phyloP scores from a whole-genome alignment of 2,113 vertebrate genomes.

The Vombatus ursinus region DNA sequence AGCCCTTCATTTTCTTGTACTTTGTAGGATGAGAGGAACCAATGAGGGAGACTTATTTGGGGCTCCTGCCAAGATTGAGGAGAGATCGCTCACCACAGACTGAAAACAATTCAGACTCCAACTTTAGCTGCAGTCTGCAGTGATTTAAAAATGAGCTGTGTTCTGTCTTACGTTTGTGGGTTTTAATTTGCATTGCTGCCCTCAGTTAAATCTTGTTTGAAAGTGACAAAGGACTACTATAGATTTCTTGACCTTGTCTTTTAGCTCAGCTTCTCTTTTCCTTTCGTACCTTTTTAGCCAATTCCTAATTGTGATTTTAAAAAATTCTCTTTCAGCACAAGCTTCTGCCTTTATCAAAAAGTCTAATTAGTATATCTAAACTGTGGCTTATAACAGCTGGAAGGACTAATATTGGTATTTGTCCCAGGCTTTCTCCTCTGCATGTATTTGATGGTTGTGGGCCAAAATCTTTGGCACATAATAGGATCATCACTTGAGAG shows the following conservation, averaged over 20 bases:
- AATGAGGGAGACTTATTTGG: constrained; percentile 2
- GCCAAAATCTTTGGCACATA: background rate
- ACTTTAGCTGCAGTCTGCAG: background rate
- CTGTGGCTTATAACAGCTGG: constrained; percentile 42
- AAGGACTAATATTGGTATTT: constrained; percentile 31
- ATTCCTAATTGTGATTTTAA: constrained; percentile 52
- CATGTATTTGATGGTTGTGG: constrained; percentile 37
- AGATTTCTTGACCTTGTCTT: background rate
- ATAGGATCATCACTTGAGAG: background rate
- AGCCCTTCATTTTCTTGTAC: constrained; percentile 44
- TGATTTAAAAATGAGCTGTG: constrained; percentile 30
- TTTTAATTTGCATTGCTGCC: background rate
- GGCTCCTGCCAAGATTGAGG: background rate
- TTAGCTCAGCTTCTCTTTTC: constrained; percentile 36
- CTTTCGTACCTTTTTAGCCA: constrained; percentile 34
- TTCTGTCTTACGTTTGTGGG: constrained; percentile 26
- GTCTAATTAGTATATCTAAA: constrained; percentile 20
- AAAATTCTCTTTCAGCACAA: background rate
- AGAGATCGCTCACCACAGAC: background rate
- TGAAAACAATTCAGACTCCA: background rate
- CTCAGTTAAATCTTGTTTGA: constrained; percentile 7
- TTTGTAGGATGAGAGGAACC: constrained; percentile 26
- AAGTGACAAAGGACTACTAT: background rate
- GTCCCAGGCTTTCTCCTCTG: constrained; percentile 52
- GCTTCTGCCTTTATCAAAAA: constrained; percentile 39